Evolutionary conservation across 2,888 invertebrate genomes (phyloP).

Genomic region (Helicoverpa assulta): DNA sequence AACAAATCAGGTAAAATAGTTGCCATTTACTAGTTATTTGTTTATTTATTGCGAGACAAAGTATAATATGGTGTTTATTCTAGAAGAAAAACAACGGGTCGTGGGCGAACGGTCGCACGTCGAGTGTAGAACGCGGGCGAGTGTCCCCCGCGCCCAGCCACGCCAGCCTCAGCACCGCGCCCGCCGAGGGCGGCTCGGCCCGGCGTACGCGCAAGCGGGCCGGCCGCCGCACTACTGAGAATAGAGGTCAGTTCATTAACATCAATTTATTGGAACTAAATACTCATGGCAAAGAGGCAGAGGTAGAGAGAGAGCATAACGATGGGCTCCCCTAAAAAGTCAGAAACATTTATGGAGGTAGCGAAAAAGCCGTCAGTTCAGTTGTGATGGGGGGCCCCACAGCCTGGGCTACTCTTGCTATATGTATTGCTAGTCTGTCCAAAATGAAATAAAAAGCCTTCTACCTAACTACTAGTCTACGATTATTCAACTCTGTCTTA

Average conservation of each 20-base stretch:
- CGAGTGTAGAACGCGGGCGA: constrained; percentile 79
- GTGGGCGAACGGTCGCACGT: constrained; percentile 75
- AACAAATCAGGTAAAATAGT: constrained; percentile 77
- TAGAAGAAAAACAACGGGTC: constrained; percentile 78
- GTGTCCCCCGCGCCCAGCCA: constrained; percentile 73
- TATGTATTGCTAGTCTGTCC: too few relatives aligned
- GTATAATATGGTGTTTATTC: constrained; percentile 34
- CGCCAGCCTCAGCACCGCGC: constrained; percentile 52
- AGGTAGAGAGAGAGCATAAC: too few relatives aligned
- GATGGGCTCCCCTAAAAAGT: too few relatives aligned
- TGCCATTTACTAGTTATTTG: not conserved
- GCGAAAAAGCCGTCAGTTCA: too few relatives aligned
- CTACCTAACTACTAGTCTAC: too few relatives aligned
- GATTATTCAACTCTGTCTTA: too few relatives aligned
- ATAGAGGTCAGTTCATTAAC: constrained; percentile 29
- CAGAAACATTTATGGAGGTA: too few relatives aligned
- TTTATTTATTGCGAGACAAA: not conserved
- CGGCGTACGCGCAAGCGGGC: constrained; percentile 69
- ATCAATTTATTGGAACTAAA: too few relatives aligned
- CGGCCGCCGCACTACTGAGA: constrained; percentile 46
- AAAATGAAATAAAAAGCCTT: too few relatives aligned
- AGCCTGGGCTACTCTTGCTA: too few relatives aligned
- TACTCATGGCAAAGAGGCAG: too few relatives aligned
- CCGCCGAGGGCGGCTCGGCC: constrained; percentile 54
- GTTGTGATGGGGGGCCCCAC: too few relatives aligned